phyloP scores from a whole-genome alignment of 37 sponge, comb jelly and placozoan genomes.

The Halichondria panicea region DNA sequence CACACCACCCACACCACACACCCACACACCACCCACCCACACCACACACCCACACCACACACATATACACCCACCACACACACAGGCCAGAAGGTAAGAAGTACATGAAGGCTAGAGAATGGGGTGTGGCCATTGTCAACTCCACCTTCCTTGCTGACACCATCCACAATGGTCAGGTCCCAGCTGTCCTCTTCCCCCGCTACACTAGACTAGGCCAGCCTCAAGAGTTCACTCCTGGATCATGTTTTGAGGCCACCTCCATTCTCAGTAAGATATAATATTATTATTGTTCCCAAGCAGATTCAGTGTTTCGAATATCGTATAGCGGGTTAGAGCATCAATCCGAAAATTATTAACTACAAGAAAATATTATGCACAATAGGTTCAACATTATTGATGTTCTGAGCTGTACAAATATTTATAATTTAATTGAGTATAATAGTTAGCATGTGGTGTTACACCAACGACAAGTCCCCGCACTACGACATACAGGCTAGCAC shows the following conservation, averaged over 20 bases:
- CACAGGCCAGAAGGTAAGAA: constrained; percentile 82
- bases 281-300: background rate
- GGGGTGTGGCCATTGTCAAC: constrained; percentile 81
- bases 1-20: background rate
- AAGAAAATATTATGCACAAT: too few relatives aligned
- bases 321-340: too few relatives aligned
- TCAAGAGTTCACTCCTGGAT: constrained; percentile 40
- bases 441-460: too few relatives aligned
- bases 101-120: constrained; percentile 83
- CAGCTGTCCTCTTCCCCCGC: constrained; percentile 28
- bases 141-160: constrained; percentile 76
- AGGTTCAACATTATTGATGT: too few relatives aligned
- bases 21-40: background rate
- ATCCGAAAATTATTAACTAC: too few relatives aligned
- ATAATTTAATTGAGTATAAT: too few relatives aligned
- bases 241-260: constrained; percentile 31
- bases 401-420: too few relatives aligned
- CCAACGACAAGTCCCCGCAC: too few relatives aligned
- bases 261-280: constrained; percentile 31
- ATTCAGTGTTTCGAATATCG: too few relatives aligned
- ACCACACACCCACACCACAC: constrained; percentile 22
- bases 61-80: too few relatives aligned
- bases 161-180: constrained; percentile 54
- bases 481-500: too few relatives aligned
- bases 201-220: constrained; percentile 27